These are phyloP conservation scores for Alethe diademata DNA, from an alignment of 2,113 vertebrate species.

Conservation along the genomic window DNA sequence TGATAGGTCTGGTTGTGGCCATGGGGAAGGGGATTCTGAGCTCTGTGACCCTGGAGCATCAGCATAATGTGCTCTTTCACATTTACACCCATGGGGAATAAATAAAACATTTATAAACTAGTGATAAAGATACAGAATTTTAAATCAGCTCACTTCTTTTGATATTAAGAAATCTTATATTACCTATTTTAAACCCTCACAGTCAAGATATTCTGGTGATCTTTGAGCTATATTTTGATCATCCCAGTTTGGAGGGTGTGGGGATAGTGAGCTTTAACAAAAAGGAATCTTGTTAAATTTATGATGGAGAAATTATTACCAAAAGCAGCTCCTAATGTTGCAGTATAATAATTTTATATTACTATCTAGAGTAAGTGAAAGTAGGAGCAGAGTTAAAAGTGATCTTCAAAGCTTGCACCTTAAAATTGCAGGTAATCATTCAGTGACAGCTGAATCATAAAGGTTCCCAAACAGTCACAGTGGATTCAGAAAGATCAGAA, in stretches of 20 bases:
- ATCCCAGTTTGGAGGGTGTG: background rate
- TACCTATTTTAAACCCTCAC: background rate
- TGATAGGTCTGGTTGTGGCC: background rate
- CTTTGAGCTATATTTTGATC: background rate
- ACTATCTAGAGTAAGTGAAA: background rate
- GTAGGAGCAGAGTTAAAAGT: background rate
- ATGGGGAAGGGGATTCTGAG: background rate
- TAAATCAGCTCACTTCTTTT: background rate
- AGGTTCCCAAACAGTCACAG: background rate
- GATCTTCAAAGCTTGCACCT: background rate
- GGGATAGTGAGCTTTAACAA: background rate
- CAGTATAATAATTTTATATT: background rate
- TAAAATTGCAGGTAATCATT: background rate
- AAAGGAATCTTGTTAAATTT: background rate
- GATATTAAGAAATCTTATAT: background rate
- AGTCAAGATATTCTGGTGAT: background rate
- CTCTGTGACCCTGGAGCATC: background rate
- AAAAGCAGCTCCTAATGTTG: background rate
- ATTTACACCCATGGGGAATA: background rate
- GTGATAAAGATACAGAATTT: background rate
- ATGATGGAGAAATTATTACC: background rate
- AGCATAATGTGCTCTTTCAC: fast-evolving
- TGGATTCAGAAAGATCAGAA: background rate
- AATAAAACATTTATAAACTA: background rate
- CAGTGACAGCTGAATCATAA: background rate